Conservation (phyloP, 2,797 vertebrate genomes). For the Sciurus carolinensis region DNA sequence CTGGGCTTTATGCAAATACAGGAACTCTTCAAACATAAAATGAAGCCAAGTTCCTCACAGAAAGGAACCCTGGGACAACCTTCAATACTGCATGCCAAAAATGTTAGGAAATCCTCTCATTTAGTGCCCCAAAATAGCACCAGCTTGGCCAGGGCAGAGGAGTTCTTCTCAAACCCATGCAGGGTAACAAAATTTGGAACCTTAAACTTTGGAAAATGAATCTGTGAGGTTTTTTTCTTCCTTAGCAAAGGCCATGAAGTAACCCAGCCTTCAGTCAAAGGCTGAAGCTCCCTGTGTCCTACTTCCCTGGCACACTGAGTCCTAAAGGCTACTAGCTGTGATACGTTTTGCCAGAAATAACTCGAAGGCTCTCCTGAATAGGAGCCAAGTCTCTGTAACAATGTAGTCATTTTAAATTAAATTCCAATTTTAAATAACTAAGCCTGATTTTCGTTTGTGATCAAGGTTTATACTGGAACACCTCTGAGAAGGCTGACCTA, state of each 20-base stretch:
- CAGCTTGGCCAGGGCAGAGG: not conserved
- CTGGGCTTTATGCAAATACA: conserved; percentile 64
- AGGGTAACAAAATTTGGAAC: conserved; percentile 37
- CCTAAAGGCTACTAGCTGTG: conserved; percentile 66
- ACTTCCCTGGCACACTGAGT: conserved; percentile 45
- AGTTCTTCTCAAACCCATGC: not conserved
- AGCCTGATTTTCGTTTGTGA: conserved; percentile 60
- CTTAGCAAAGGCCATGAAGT: conserved; percentile 46
- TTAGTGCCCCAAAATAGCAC: conserved; percentile 44
- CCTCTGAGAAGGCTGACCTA: conserved; percentile 1
- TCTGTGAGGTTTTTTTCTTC: conserved; percentile 33
- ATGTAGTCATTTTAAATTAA: conserved; percentile 72
- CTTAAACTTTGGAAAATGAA: conserved; percentile 71
- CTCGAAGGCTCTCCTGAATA: conserved; percentile 56
- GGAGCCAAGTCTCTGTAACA: conserved; percentile 37
- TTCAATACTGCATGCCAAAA: conserved; percentile 33
- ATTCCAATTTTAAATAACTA: conserved; percentile 68
- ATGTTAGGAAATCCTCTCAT: not conserved
- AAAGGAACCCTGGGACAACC: conserved; percentile 43
- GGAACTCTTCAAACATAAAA: conserved; percentile 73
- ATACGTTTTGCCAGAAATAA: conserved; percentile 71
- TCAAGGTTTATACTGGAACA: conserved; percentile 61
- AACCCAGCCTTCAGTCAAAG: conserved; percentile 61
- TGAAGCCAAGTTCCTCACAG: conserved; percentile 67
- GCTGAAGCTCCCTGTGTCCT: not conserved